Percentiles rank a stretch among this genome's conserved stretches.
phyloP scores from a whole-genome alignment of 1,140 invertebrate species.

The Homarus americanus region DNA sequence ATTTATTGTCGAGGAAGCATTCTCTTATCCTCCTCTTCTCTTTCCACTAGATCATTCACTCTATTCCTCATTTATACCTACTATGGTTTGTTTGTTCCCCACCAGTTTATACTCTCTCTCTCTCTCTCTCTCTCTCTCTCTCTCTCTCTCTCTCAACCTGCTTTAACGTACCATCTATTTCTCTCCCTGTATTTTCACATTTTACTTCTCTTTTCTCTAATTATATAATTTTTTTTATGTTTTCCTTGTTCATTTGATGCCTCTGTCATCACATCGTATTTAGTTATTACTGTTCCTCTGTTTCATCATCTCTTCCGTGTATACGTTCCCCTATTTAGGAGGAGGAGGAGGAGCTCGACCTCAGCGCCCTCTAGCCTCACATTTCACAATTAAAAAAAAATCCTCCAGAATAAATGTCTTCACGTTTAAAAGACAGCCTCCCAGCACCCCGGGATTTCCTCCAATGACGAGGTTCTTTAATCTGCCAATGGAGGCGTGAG shows the following conservation, averaged over 20 bases:
- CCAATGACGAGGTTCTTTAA: constrained; percentile 47
- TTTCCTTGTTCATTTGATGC: neutral
- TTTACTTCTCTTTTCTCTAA: too few species aligned
- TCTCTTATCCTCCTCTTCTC: too few species aligned
- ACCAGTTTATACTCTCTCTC: neutral
- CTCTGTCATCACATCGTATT: too few species aligned
- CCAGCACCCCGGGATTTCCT: neutral
- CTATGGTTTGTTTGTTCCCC: too few species aligned
- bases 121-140: neutral
- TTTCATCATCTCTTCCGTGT: neutral
- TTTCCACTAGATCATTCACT: too few species aligned
- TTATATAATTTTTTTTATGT: neutral
- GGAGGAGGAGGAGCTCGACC: too few species aligned
- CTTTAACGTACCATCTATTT: too few species aligned
- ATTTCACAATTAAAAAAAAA: constrained; percentile 25
- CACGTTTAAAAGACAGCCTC: constrained; percentile 13
- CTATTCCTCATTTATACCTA: too few species aligned
- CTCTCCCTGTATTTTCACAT: neutral
- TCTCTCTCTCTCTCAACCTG: neutral
- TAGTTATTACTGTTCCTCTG: too few species aligned
- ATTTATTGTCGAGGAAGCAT: too few species aligned
- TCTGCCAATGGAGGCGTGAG: constrained; percentile 20
- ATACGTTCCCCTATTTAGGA: neutral
- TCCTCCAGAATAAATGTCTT: neutral
- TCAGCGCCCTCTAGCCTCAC: constrained; percentile 1